Evolutionary conservation across 2,797 vertebrate species (phyloP), one percentile per base, ranked within the genome.

Genomic region (Rhynchonycteris naso): DNA sequence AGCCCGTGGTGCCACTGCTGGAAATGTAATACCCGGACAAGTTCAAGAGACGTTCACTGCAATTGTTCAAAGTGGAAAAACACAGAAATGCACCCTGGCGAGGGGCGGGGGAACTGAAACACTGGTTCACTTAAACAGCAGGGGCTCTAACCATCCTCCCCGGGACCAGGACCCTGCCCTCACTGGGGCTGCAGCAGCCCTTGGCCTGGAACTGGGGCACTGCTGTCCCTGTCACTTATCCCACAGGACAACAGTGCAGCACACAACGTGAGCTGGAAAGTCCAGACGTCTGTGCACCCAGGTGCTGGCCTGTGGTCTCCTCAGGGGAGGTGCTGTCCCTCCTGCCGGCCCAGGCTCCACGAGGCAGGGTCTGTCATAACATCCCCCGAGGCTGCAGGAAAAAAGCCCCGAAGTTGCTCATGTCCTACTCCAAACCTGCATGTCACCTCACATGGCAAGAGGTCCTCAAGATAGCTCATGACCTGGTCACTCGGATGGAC

Each of bases 291-390:
- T 6, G 66, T 5, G 38, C 3, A 2, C 78, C 1, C 0, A 5
- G 4, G 50, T 13, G 50, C 24, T 10, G 33, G 15, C 9, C 0
- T 1, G 4, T 3, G 0, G 1, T n/a, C 47, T 18, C 35, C 28
- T 16, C 5, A 4, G 9, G 21, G 63, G 19, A 1, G 54, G 43
- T 43, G 43, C 21, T 0, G 47, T 30, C 28, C n/a, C 79, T 19
- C 47, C 11, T 12, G 28, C 28, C 1, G 4, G 80, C 33, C 33
- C 69, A 4, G 80, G 50, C 47, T 28, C 35, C 59, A 0, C 5
- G 15, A 38, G 58, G 33, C 18, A 26, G 69, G 68, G 18, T 21
- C 26, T 33, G 30, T 22, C 35, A 5, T 5, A 2, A 1, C 14
- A 13, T 11, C 69, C 43, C 47, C 43, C 47, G 12, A 16, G 22